Base-by-base conservation (phyloP, 2,797 vertebrate genomes). In the Rhyacichthys aspro region DNA sequence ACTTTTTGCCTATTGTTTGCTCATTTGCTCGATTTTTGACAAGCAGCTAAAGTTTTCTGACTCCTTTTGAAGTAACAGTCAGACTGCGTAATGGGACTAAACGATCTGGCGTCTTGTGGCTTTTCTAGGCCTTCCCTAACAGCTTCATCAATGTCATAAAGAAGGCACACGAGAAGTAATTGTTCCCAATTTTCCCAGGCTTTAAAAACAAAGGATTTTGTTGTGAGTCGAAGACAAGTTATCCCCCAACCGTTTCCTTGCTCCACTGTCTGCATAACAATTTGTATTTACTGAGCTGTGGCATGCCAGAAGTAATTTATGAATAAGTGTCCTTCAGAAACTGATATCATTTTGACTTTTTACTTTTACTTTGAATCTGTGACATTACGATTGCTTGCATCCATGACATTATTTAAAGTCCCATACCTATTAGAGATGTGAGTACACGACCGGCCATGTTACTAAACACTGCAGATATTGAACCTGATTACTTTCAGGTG, bases 81-180 rank as follows among this genome's bases (percentile, higher is more conserved):
- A 11, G 52, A 57, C 15, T 41, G 61, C 48, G 59, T 76, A 69
- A 62, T 63, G 52, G 55, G 70, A 36, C 45, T 7, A 43, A 75
- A 59, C 23, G 32, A 59, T 76, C 23, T 67, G 57, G 64, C 56
- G 59, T 63, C 50, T 55, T 71, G 42, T 53, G 61, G 70, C 65
- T 70, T 79, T 77, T 76, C 16, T 43, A 58, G 44, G 39, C 36
- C 32, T 64, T 62, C 49, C n/a, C 63, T 39, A 74, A 69, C 54
- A 76, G 63, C 63, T 85, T 79, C 16, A 65, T 82, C 72, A 85
- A 52, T 76, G 76, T 78, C 80, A 83, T 34, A 15, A 54, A 73
- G 73, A n/a, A 67, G 44, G 60, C 48, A 63, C 61, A 23, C 43
- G 43, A 66, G 64, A 63, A 64, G 70, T 74, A 82, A 79, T 86